Base-by-base conservation (phyloP, 1,140 invertebrate genomes). In the Lepidurus apus region DNA sequence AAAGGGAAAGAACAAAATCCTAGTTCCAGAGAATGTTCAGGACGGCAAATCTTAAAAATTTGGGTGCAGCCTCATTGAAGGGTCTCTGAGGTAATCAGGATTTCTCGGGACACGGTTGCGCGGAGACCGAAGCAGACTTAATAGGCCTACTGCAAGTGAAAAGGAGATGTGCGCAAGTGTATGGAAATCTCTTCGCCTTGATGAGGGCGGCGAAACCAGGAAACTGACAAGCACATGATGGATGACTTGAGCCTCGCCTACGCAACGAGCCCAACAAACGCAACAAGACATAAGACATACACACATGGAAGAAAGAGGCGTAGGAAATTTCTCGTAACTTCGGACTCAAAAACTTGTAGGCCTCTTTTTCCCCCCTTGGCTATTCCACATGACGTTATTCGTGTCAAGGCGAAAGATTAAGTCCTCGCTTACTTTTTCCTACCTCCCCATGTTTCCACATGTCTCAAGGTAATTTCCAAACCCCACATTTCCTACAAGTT, bases 231-330 rank as follows among this genome's bases (percentile, higher is more conserved):
- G 53, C 9, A 13, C 53, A 65, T 65, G 53, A 65, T 65, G 53
- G 53, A 65, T 65, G 53, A 65, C 13, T 65, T 65, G 53, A 9
- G 53, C 53, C 53, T 65, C 53, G 53, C 53, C 53, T 65, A 65
- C 53, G 53, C 53, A 65, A 65, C 53, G 21, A 65, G 13, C 53
- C 17, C 13, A 1, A 26, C 26, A 26, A 26, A 26, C 26, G 26
- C 1, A 26, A 26, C 26, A 1, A 26, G 1, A 26, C 4, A 65
- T 65, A 21, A 65, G 17, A 65, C 53, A 65, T 21, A n/a, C 53
- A 13, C 53, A 21, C 13, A 21, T 17, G 21, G 53, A 21, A 7
- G 4, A 10, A 65, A 65, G n/a, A 65, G 53, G 53, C 53, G 17
- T 65, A 65, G 0, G 53, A 65, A 21, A 65, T 7, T 65, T 65